phyloP scores from a whole-genome alignment of 1,140 invertebrate genomes.

The Heliconius hermathena region DNA sequence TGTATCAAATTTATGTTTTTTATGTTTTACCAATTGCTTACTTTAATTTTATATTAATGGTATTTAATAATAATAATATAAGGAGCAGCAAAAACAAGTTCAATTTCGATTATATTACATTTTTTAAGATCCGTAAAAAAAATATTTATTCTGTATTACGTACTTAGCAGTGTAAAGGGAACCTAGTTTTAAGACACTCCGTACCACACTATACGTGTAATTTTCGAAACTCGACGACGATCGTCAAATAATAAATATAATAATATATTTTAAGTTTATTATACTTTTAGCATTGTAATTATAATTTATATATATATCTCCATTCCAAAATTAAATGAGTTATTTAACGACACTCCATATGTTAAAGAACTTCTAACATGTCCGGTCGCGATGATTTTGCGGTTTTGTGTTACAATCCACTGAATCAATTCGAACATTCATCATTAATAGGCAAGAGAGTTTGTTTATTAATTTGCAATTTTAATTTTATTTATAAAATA shows the following conservation, averaged over 20 bases:
- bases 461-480: constrained; percentile 26
- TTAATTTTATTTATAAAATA: not conserved
- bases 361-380: constrained; percentile 30
- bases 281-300: not conserved
- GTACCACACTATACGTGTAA: not conserved
- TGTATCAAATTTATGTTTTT: no score
- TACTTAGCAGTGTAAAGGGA: not conserved
- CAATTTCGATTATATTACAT: no score
- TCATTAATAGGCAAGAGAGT: not conserved
- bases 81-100: no score
- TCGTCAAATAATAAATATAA: not conserved
- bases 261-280: not conserved
- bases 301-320: not conserved
- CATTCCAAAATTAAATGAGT: not conserved
- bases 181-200: not conserved
- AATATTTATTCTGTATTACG: no score
- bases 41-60: no score
- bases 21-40: no score
- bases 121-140: no score
- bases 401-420: constrained; percentile 22
- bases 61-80: no score
- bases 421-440: not conserved
- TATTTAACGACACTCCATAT: not conserved
- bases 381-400: constrained; percentile 31
- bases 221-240: not conserved